Base-by-base conservation (phyloP, 2,113 vertebrate species). In the Apodemus speciosus region DNA sequence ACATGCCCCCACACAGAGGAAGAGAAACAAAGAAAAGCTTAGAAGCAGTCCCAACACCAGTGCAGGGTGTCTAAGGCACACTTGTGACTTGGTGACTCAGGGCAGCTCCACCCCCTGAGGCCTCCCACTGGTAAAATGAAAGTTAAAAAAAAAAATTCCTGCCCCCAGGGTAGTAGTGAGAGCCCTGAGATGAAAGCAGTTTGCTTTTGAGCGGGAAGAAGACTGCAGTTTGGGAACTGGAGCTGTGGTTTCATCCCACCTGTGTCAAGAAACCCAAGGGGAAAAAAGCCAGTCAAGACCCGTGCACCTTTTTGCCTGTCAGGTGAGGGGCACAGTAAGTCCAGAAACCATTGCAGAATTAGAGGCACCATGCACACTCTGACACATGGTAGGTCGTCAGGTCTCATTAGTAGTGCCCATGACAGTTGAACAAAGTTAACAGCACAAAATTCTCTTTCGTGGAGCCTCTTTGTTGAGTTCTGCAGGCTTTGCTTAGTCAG, bases 351-450 rank as follows among this genome's bases (percentile, higher is more conserved):
- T 30, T 5, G 11, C 8, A 30, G 27, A 53, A 30, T 35, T 49
- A 53, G 88, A 85, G 72, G 79, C 58, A 49, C 5, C 2, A 1
- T 35, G 68, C 30, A 40, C 18, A 35, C 16, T 64, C 21, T 23
- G 0, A 53, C n/a, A 1, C 3, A 0, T 9, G 5, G 8, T 53
- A 46, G 43, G 11, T 46, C n/a, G 11, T 84, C 25, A 6, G 0
- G 25, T 9, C 30, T 46, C 56, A 21, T 51, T n/a, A 73, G 30
- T 35, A 25, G 2, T 49, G 21, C 71, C 15, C 35, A 38, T 53
- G 43, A 53, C 8, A 6, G 9, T 16, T 88, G 49, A 35, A 35
- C 68, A 84, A 49, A 75, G 32, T 66, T 68, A 56, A 18, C 62
- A 38, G 30, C 35, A 40, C 60, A 76, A 18, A 83, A 40, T 38